These are phyloP conservation scores for Trachops cirrhosus DNA, from an alignment of 2,797 vertebrate genomes.

Conservation along the genomic window DNA sequence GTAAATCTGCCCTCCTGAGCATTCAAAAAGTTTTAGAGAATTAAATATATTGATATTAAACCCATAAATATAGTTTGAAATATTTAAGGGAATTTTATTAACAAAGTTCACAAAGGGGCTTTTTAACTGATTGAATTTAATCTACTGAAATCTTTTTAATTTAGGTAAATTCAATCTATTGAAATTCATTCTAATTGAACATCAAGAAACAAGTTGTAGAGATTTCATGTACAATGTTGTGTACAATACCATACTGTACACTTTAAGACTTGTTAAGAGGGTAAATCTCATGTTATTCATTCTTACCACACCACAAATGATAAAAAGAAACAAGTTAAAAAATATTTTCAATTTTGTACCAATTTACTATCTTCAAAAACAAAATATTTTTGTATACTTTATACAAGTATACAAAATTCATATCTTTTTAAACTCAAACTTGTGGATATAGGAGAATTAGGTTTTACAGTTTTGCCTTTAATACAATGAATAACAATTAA, in stretches of 20 bases:
- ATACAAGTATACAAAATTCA: background rate
- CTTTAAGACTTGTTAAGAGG: background rate
- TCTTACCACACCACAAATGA: background rate
- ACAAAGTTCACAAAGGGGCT: background rate
- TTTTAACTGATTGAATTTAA: background rate
- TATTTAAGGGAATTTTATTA: background rate
- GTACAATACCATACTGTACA: background rate
- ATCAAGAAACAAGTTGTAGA: background rate
- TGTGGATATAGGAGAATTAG: background rate
- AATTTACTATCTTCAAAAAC: background rate
- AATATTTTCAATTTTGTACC: background rate
- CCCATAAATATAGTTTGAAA: background rate
- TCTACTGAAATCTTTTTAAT: background rate
- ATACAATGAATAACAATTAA: background rate
- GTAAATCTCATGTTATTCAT: background rate
- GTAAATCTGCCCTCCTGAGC: background rate
- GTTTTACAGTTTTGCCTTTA: background rate
- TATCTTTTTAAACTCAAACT: background rate
- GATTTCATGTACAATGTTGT: background rate
- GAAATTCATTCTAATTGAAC: background rate
- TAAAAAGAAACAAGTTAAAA: background rate
- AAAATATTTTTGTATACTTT: background rate
- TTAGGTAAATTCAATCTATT: background rate
- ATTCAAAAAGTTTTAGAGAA: slow-evolving; percentile 9
- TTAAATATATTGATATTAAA: background rate